phyloP scores from a whole-genome alignment of 1,140 invertebrate species.

The Drosophila saltans region DNA sequence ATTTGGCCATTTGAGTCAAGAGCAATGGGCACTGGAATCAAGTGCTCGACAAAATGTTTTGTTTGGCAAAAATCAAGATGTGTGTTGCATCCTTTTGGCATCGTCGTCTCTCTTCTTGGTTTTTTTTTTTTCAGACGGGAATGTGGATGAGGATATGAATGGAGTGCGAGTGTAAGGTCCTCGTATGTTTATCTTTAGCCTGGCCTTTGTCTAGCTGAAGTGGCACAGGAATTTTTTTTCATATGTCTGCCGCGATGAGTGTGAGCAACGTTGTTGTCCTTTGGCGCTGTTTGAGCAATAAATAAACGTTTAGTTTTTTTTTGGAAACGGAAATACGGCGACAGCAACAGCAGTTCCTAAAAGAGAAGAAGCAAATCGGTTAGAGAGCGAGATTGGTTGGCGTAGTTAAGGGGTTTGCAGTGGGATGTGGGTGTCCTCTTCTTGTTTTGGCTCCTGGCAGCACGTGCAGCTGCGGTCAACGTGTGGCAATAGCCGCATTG shows the following conservation, averaged over 20 bases:
- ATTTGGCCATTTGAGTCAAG: conserved; percentile 22
- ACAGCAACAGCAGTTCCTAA: conserved; percentile 70
- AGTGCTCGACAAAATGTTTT: conserved; percentile 73
- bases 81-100: conserved; percentile 54
- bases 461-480: conserved; percentile 78
- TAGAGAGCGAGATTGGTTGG: neutral
- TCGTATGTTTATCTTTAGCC: conserved; percentile 74
- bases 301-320: conserved; percentile 77
- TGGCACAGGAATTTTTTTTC: conserved; percentile 42
- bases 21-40: conserved; percentile 18
- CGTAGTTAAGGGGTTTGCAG: conserved; percentile 1
- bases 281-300: conserved; percentile 77
- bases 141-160: conserved; percentile 6
- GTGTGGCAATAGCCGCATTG: conserved; percentile 51
- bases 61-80: conserved; percentile 81
- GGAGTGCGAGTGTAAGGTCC: conserved; percentile 36
- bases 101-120: conserved; percentile 36
- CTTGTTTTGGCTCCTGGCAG: conserved; percentile 62
- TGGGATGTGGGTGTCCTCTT: conserved; percentile 18
- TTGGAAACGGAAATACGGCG: conserved; percentile 68
- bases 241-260: conserved; percentile 1
- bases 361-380: neutral
- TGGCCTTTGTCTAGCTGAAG: conserved; percentile 76
- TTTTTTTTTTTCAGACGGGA: conserved; percentile 46
- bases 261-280: conserved; percentile 49